Base-by-base conservation (phyloP, 2,113 vertebrate species). In the Cyanoramphus novaezelandiae region DNA sequence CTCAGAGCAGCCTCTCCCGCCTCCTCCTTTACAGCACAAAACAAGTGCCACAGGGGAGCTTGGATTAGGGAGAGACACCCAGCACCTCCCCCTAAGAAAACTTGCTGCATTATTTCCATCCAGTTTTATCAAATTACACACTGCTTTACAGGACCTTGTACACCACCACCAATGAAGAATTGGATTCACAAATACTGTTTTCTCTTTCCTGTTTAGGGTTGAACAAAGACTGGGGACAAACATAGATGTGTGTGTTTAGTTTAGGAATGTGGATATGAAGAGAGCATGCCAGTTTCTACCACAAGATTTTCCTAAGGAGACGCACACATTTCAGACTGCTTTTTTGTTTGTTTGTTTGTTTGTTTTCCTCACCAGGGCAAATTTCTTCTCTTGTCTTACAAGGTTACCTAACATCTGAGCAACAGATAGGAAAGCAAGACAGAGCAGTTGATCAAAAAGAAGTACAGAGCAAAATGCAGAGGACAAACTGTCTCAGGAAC, bases 401-500 rank as follows among this genome's bases (percentile, higher is more conserved):
- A 63, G 27, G 59, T 60, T 79, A 68, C 29, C 50, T 92, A 52
- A 39, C 11, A 70, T 76, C 59, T 10, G 29, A 62, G 88, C 88
- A 76, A 52, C 88, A 97, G 92, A 94, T 86, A 96, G 93, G 87
- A 94, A 93, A 90, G 50, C n/a, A 90, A 79, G 81, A 8, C 9
- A 39, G 43, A 67, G 47, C n/a, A 46, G 49, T 3, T 92, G 44
- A 82, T 74, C 6, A 79, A 91, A 75, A 75, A 43, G 21, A 81
- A 71, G 18, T 71, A 68, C 2, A 8, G 31, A 14, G 68, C 49
- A 64, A 81, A 82, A 86, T 19, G 4, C 19, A 50, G 15, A 14
- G 33, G 13, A 65, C 13, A 75, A 60, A 59, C 55, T 60, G n/a
- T 41, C 8, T 41, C 37, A 77, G 60, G 31, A 39, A n/a, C 14